Percentiles rank a stretch among this genome's conserved stretches.
Conservation (phyloP, 1,140 invertebrate species). For the Acyrthosiphon pisum region DNA sequence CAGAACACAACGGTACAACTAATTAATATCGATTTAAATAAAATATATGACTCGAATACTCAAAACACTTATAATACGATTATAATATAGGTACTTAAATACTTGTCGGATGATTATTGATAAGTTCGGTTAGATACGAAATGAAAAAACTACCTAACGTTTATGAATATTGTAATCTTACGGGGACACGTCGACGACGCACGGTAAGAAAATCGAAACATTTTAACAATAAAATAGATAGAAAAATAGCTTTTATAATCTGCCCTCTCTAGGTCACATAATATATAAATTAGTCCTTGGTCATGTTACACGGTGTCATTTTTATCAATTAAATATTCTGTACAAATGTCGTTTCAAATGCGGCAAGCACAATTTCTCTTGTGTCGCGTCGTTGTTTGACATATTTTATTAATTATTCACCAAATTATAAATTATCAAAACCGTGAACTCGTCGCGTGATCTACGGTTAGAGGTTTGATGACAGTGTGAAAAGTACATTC, state of each 20-base stretch:
- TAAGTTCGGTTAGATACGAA: background rate
- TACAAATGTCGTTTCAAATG: constrained; percentile 30
- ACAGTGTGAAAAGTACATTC: background rate
- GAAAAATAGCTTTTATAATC: background rate
- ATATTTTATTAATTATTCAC: constrained; percentile 39
- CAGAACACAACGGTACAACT: background rate
- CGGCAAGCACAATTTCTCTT: background rate
- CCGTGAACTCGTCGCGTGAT: background rate
- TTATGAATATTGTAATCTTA: constrained; percentile 15
- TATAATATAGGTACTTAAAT: background rate
- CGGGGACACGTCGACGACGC: background rate
- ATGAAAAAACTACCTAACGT: constrained; percentile 2
- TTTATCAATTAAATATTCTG: constrained; percentile 44
- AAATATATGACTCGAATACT: background rate
- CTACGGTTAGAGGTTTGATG: background rate
- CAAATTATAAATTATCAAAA: constrained; percentile 38
- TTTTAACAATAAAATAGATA: constrained; percentile 13
- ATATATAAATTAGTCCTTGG: constrained; percentile 44
- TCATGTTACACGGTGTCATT: background rate
- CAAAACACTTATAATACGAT: background rate
- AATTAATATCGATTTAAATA: constrained; percentile 16
- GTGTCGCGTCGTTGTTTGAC: background rate
- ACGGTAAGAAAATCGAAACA: constrained; percentile 20
- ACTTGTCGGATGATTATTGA: constrained; percentile 30
- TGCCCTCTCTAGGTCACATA: constrained; percentile 32